These are phyloP conservation scores for Atrina japonica DNA, from an alignment of 2,888 invertebrate genomes.

Conservation along the genomic window DNA sequence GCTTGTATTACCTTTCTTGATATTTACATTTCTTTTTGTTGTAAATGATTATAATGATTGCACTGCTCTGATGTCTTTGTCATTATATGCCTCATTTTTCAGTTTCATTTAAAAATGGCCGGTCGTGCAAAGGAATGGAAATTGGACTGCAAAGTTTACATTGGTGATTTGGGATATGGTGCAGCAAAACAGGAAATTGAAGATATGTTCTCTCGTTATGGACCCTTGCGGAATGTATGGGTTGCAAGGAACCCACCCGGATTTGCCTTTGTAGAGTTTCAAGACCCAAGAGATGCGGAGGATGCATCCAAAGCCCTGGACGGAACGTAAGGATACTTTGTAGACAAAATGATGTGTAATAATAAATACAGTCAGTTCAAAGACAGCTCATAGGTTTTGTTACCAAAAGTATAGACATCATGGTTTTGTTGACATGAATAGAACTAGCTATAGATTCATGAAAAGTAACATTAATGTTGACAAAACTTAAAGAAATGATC, in stretches of 20 bases:
- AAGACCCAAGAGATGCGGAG: slow-evolving; percentile 76
- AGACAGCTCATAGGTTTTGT: not conserved
- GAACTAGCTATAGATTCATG: too few species aligned
- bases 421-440: too few species aligned
- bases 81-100: too few species aligned
- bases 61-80: too few species aligned
- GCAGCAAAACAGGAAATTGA: slow-evolving; percentile 94
- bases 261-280: slow-evolving; percentile 81
- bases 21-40: too few species aligned
- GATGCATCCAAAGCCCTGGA: slow-evolving; percentile 80
- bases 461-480: too few species aligned
- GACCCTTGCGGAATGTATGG: slow-evolving; percentile 94
- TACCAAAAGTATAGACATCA: not conserved
- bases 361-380: not conserved
- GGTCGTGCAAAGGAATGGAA: slow-evolving; percentile 86
- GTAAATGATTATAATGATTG: too few species aligned
- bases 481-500: too few species aligned
- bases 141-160: slow-evolving; percentile 94
- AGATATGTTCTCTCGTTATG: slow-evolving; percentile 92
- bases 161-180: slow-evolving; percentile 94
- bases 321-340: slow-evolving; percentile 77
- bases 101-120: too few species aligned
- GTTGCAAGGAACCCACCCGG: slow-evolving; percentile 94
- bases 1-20: too few species aligned
- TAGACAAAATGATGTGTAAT: not conserved